Evolutionary conservation across 2,113 vertebrate species (phyloP).

Genomic region (Albula goreensis): DNA sequence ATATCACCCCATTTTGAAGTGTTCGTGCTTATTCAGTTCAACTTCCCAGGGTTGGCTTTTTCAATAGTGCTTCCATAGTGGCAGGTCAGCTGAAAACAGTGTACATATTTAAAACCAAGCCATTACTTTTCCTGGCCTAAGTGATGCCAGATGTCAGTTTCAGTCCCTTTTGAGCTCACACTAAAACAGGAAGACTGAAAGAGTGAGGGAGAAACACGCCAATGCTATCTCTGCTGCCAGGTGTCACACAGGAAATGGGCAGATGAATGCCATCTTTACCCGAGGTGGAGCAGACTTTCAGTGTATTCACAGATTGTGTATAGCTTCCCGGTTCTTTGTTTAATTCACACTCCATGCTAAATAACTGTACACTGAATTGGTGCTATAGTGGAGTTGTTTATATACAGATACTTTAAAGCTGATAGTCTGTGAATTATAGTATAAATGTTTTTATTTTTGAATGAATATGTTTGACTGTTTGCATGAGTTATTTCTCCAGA

Average conservation of each 20-base stretch:
- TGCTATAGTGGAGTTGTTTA: not conserved
- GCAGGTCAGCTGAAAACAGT: not conserved
- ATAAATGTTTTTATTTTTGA: not conserved
- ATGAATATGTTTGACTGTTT: not conserved
- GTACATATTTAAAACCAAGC: not conserved
- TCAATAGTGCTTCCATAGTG: not conserved
- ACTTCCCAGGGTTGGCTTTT: not conserved
- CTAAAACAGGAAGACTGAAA: not conserved
- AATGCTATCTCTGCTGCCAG: not conserved
- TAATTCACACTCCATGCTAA: not conserved
- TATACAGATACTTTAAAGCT: not conserved
- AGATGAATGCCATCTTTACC: not conserved
- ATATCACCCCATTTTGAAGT: not conserved
- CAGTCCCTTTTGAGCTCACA: not conserved
- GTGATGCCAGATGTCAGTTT: not conserved
- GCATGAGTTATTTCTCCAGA: not conserved
- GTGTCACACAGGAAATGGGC: not conserved
- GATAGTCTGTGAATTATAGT: not conserved
- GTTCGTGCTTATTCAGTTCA: not conserved
- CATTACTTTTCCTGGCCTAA: conserved; percentile 1
- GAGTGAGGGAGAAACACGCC: not conserved
- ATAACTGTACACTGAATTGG: not conserved
- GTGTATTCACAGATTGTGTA: not conserved
- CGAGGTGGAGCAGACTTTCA: not conserved
- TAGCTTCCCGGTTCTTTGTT: not conserved